phyloP scores from a whole-genome alignment of 2,113 vertebrate genomes.

The Podocnemis expansa region DNA sequence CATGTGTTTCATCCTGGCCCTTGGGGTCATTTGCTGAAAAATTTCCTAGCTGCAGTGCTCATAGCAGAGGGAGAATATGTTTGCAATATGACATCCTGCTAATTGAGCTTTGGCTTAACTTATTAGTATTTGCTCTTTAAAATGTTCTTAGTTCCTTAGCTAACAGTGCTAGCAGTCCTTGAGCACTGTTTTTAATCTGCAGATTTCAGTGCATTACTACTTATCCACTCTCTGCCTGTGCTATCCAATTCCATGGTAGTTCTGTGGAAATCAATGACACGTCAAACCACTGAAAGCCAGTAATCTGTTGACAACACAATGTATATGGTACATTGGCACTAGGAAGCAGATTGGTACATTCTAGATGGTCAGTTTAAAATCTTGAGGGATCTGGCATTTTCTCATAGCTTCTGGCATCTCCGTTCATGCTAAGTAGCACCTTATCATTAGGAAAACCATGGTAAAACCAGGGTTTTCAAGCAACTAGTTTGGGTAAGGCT shows the following conservation, averaged over 20 bases:
- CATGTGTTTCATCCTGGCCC: background rate
- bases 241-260: background rate
- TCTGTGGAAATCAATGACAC: background rate
- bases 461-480: background rate
- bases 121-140: background rate
- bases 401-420: accelerated
- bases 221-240: background rate
- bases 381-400: background rate
- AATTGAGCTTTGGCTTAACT: background rate
- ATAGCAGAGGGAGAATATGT: background rate
- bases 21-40: background rate
- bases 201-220: accelerated
- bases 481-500: background rate
- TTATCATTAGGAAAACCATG: background rate
- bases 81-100: background rate
- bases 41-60: background rate
- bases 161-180: background rate
- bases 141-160: background rate
- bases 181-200: background rate
- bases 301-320: background rate
- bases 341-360: background rate
- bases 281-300: background rate
- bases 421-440: accelerated
- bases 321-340: accelerated
- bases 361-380: background rate